phyloP scores from a whole-genome alignment of 2,888 invertebrate genomes.

The Blera fallax region DNA sequence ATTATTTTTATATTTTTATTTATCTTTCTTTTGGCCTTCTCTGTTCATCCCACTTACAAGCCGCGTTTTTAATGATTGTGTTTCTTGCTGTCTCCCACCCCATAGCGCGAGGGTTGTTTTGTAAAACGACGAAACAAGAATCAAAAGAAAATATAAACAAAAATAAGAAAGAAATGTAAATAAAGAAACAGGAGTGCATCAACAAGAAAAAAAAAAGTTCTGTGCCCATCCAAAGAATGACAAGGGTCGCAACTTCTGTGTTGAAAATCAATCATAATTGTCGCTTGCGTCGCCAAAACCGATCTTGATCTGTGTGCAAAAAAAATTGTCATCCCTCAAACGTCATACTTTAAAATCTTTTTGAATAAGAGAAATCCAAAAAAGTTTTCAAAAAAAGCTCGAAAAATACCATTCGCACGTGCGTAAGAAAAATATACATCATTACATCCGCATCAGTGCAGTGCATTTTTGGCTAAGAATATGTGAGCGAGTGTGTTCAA shows the following conservation, averaged over 20 bases:
- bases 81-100: not conserved
- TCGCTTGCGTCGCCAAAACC: constrained; percentile 26
- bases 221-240: not conserved
- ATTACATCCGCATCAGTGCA: constrained; percentile 2
- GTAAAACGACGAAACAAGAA: not conserved
- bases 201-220: not conserved
- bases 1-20: constrained; percentile 61
- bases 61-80: not conserved
- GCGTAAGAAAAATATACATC: constrained; percentile 16
- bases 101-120: not conserved
- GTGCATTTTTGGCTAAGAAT: not conserved
- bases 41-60: not conserved
- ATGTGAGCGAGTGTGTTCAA: not conserved
- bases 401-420: not conserved
- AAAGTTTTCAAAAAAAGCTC: constrained; percentile 8
- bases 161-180: not conserved
- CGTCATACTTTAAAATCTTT: constrained; percentile 1
- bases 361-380: constrained; percentile 13
- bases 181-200: constrained; percentile 4
- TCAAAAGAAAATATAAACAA: constrained; percentile 16
- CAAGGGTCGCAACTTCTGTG: not conserved
- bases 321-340: not conserved
- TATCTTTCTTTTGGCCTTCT: constrained; percentile 19
- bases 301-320: constrained; percentile 9
- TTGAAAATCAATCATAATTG: constrained; percentile 3